Evolutionary conservation across 1,140 invertebrate species (phyloP).

Genomic region (Agrilus planipennis): DNA sequence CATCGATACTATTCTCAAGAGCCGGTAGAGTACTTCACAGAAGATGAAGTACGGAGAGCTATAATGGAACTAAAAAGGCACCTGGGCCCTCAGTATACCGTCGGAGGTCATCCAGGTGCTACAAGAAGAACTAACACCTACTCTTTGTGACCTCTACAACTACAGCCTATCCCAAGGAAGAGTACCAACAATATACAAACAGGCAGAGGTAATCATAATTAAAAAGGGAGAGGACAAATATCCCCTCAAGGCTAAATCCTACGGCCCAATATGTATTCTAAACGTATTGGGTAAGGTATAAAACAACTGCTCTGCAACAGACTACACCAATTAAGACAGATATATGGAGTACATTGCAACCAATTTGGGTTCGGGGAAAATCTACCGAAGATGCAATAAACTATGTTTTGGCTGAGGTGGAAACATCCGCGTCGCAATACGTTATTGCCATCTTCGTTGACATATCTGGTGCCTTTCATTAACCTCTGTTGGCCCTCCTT

Average conservation of each 20-base stretch:
- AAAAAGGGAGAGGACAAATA: constrained; percentile 1
- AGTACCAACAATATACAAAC: neutral
- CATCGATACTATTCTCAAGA: neutral
- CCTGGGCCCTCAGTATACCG: neutral
- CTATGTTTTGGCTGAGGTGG: neutral
- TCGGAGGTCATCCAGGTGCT: neutral
- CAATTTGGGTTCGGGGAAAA: too few relatives aligned
- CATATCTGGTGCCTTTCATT: neutral
- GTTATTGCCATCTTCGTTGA: neutral
- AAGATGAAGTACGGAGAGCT: neutral
- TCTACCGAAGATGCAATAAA: constrained; percentile 5
- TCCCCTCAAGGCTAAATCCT: neutral
- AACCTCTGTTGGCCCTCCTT: constrained; percentile 8
- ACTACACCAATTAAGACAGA: too few relatives aligned
- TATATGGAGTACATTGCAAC: too few relatives aligned
- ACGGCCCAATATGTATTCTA: constrained; percentile 2
- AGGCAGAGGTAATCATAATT: neutral
- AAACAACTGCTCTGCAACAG: neutral
- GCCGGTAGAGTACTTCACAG: neutral
- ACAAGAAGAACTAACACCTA: neutral
- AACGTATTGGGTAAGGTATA: constrained; percentile 1
- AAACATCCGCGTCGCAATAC: neutral
- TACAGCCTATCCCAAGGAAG: neutral
- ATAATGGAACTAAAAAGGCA: neutral
- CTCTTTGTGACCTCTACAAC: neutral